Conservation (phyloP, 2,888 invertebrate species). For the Pristionchus fissidentatus region DNA sequence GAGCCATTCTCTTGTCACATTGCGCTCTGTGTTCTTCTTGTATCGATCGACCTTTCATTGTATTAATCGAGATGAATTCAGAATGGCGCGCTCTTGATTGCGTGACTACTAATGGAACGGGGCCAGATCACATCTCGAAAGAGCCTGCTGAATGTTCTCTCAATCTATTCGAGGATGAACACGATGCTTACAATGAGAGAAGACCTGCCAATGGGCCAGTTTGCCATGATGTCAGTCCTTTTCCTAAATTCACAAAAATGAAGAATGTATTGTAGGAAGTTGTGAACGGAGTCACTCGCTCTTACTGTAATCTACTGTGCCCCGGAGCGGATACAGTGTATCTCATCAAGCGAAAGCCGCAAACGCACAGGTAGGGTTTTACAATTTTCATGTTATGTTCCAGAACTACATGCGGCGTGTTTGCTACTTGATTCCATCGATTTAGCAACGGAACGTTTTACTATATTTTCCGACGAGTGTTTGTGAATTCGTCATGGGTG, state of each 20-base stretch:
- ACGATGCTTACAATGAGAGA: conserved; percentile 26
- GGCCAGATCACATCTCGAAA: conserved; percentile 36
- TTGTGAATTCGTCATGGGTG: too few species aligned
- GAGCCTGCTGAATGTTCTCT: conserved; percentile 26
- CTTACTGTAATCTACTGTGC: conserved; percentile 70
- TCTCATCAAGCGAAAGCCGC: conserved; percentile 47
- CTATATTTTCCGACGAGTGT: too few species aligned
- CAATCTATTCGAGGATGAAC: conserved; percentile 4
- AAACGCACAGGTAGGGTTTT: conserved; percentile 32
- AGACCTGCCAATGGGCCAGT: background rate
- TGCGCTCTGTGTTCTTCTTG: too few species aligned
- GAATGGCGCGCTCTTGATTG: conserved; percentile 45
- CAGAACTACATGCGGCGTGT: too few species aligned
- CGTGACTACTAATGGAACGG: conserved; percentile 37
- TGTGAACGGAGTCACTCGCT: conserved; percentile 69
- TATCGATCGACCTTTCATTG: too few species aligned
- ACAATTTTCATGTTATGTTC: background rate
- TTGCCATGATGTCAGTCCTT: conserved; percentile 20
- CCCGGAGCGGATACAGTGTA: conserved; percentile 72
- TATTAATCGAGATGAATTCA: background rate
- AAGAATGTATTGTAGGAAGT: conserved; percentile 59
- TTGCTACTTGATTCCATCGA: too few species aligned
- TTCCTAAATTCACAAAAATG: background rate
- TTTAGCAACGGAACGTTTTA: background rate
- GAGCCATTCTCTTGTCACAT: too few species aligned